Percentiles rank a stretch among this genome's conserved stretches.
Evolutionary conservation across 2,113 vertebrate genomes (phyloP).

Genomic region (Cyprinodon tularosa): DNA sequence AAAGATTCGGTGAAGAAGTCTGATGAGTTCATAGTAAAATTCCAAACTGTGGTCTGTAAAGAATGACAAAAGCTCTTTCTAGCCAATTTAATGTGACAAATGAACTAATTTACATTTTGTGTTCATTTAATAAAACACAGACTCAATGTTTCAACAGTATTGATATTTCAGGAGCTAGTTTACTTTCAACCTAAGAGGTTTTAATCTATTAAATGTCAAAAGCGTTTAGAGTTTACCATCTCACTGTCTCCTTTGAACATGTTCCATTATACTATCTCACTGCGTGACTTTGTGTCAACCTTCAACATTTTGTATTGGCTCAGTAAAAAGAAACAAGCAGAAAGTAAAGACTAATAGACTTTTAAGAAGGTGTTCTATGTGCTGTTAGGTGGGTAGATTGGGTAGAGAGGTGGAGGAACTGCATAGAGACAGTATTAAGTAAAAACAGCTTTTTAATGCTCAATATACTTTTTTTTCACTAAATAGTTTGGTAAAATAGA

Average conservation of each 20-base stretch:
- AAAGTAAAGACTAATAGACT: too few species aligned
- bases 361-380: too few species aligned
- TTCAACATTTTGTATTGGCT: conserved; percentile 10
- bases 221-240: not conserved
- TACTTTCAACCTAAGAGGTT: not conserved
- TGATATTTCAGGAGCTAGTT: not conserved
- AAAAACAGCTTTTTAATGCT: conserved; percentile 11
- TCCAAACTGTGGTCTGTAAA: not conserved
- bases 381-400: conserved; percentile 12
- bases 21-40: not conserved
- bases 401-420: conserved; percentile 9
- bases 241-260: conserved; percentile 14
- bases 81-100: not conserved
- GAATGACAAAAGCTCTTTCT: too few species aligned
- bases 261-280: conserved; percentile 16
- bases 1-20: not conserved
- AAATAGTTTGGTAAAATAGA: conserved; percentile 16
- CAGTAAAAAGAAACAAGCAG: conserved; percentile 23
- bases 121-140: not conserved
- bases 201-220: not conserved
- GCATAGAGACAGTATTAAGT: conserved; percentile 2
- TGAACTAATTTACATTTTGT: not conserved
- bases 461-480: conserved; percentile 24
- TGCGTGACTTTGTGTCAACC: conserved; percentile 8
- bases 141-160: not conserved